A percentile compares a stretch with the other conserved stretches of the same genome.
These are phyloP conservation scores for Andrena dorsata DNA, from an alignment of 2,888 invertebrate genomes.

Conservation along the genomic window DNA sequence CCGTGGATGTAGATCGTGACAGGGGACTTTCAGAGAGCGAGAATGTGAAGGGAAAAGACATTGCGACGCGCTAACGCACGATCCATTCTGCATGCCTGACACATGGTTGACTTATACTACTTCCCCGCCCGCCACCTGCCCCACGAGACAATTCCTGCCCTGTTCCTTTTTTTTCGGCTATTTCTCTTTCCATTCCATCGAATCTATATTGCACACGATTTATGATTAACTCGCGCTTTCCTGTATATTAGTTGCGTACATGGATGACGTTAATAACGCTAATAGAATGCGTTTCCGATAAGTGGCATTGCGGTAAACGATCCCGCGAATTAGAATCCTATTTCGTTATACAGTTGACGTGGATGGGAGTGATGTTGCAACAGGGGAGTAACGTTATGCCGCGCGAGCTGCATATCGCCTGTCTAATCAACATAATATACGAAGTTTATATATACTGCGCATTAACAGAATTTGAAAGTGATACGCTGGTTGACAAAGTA, in stretches of 20 bases:
- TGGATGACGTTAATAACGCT: conserved; percentile 49
- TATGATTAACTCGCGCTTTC: neutral
- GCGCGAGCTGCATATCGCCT: neutral
- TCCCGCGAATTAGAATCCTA: conserved; percentile 41
- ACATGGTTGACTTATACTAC: conserved; percentile 29
- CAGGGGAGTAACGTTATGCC: conserved; percentile 3
- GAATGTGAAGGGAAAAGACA: neutral
- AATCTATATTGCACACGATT: neutral
- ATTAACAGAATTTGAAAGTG: conserved; percentile 9
- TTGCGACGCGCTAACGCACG: neutral
- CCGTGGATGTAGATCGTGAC: too few relatives aligned
- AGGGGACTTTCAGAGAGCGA: neutral
- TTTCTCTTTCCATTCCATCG: neutral
- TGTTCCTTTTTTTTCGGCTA: neutral
- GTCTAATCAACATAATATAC: conserved; percentile 22
- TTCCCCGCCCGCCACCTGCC: neutral
- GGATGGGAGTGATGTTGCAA: conserved; percentile 10
- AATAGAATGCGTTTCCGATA: neutral
- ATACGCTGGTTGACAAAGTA: neutral
- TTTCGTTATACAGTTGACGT: conserved; percentile 27
- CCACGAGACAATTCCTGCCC: neutral
- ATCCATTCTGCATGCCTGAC: conserved; percentile 23
- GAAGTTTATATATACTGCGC: conserved; percentile 1
- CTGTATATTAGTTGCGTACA: conserved; percentile 17
- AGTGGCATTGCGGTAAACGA: conserved; percentile 16